These are phyloP conservation scores for Balaeniceps rex DNA, from an alignment of 2,113 vertebrate species.

Conservation along the genomic window DNA sequence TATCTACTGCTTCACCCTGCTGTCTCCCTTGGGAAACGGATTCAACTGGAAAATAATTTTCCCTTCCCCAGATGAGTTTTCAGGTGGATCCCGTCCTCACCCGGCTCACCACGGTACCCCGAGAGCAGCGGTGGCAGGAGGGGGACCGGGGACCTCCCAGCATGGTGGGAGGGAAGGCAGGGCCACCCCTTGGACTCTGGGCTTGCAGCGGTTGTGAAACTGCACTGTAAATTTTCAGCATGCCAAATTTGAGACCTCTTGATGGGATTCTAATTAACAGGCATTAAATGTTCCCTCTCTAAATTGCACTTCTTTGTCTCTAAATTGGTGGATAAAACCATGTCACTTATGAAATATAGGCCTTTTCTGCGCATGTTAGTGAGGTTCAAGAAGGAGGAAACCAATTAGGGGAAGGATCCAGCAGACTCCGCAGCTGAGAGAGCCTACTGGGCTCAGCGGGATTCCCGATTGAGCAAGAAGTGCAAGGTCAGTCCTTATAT, in stretches of 20 bases:
- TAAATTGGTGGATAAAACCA: slow-evolving; percentile 43
- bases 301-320: slow-evolving; percentile 44
- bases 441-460: neutral
- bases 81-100: neutral
- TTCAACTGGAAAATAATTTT: neutral
- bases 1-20: neutral
- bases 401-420: neutral
- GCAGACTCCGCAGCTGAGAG: neutral
- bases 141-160: neutral
- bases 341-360: slow-evolving; percentile 21
- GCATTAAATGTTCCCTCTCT: slow-evolving; percentile 30
- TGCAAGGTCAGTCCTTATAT: neutral
- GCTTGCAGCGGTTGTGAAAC: neutral
- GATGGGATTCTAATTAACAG: slow-evolving; percentile 34
- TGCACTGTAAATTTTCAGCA: neutral
- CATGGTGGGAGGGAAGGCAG: neutral
- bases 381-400: neutral
- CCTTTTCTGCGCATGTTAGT: neutral
- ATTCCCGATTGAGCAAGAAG: neutral
- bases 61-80: neutral
- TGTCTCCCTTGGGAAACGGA: neutral
- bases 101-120: fast-evolving
- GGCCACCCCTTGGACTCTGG: neutral
- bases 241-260: neutral
- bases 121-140: neutral